A percentile compares a stretch with the other conserved stretches of the same genome.
These are phyloP conservation scores for Drosophila limbata DNA, from an alignment of 2,888 invertebrate genomes.

Conservation along the genomic window DNA sequence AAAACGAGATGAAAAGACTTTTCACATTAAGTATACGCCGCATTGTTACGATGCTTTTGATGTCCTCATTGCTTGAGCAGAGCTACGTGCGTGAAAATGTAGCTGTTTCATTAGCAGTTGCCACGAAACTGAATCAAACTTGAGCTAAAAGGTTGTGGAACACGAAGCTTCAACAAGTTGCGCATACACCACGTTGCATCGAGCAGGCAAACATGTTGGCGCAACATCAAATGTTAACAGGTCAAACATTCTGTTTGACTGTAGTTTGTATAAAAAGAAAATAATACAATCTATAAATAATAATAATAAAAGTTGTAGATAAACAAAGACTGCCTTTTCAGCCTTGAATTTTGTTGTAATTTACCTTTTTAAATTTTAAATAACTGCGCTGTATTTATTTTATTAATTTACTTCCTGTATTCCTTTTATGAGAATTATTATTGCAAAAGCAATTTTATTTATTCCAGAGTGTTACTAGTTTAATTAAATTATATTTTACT, in stretches of 20 bases:
- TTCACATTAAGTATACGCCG: slow-evolving; percentile 34
- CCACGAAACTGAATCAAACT: slow-evolving; percentile 43
- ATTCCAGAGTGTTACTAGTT: not conserved
- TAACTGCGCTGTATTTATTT: no score
- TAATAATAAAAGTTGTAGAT: not conserved
- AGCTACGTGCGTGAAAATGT: not conserved
- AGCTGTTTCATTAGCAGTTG: slow-evolving; percentile 35
- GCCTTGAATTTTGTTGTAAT: no score
- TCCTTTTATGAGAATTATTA: not conserved
- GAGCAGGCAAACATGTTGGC: slow-evolving; percentile 25
- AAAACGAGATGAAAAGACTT: slow-evolving; percentile 9
- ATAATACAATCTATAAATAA: not conserved
- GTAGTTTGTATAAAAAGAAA: not conserved
- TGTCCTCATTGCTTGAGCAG: not conserved
- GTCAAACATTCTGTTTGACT: not conserved
- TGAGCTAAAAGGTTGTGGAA: not conserved
- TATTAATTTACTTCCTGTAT: not conserved
- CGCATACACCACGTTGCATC: slow-evolving; percentile 46
- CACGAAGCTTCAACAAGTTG: slow-evolving; percentile 45
- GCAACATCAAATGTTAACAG: slow-evolving; percentile 29
- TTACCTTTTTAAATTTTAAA: not conserved
- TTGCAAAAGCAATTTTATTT: not conserved
- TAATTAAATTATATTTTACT: slow-evolving; percentile 5
- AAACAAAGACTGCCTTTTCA: not conserved
- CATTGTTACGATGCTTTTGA: slow-evolving; percentile 22